Percentiles rank a stretch among this genome's conserved stretches.
Evolutionary conservation across 1,140 invertebrate genomes (phyloP).

Genomic region (Euschistus heros): DNA sequence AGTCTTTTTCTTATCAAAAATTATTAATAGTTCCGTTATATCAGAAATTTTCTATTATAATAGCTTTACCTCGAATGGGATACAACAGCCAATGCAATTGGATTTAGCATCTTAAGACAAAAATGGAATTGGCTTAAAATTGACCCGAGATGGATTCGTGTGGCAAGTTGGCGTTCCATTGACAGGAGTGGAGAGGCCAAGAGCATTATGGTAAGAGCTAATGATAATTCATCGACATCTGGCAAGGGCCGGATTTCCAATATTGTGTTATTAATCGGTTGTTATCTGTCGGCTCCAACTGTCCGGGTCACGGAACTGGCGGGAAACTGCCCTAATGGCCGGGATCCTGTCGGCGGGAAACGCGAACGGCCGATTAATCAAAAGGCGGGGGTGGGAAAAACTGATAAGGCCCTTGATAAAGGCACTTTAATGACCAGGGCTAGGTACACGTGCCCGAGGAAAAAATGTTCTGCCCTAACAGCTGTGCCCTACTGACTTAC

Average conservation of each 20-base stretch:
- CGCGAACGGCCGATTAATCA: conserved; percentile 16
- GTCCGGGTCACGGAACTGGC: conserved; percentile 10
- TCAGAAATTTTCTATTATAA: too few species aligned
- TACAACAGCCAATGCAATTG: too few species aligned
- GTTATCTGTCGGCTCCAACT: conserved; percentile 2
- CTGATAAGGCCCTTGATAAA: conserved; percentile 10
- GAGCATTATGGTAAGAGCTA: conserved; percentile 1
- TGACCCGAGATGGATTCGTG: too few species aligned
- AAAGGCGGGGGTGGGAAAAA: conserved; percentile 8
- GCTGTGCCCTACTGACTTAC: background rate
- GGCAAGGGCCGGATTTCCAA: conserved; percentile 10
- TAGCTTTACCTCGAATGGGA: too few species aligned
- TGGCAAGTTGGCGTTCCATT: too few species aligned
- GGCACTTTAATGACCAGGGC: conserved; percentile 5
- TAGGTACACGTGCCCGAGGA: background rate
- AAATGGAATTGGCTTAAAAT: too few species aligned
- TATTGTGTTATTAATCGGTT: conserved; percentile 12
- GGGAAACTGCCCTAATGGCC: conserved; percentile 9
- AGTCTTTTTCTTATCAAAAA: too few species aligned
- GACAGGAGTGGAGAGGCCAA: too few species aligned
- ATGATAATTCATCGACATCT: conserved; percentile 12
- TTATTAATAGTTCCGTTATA: too few species aligned
- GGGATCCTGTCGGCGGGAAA: background rate
- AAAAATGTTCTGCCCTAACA: background rate
- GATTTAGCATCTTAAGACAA: too few species aligned